These are phyloP conservation scores for Lithophane socia DNA, from an alignment of 2,888 invertebrate species.

Conservation along the genomic window DNA sequence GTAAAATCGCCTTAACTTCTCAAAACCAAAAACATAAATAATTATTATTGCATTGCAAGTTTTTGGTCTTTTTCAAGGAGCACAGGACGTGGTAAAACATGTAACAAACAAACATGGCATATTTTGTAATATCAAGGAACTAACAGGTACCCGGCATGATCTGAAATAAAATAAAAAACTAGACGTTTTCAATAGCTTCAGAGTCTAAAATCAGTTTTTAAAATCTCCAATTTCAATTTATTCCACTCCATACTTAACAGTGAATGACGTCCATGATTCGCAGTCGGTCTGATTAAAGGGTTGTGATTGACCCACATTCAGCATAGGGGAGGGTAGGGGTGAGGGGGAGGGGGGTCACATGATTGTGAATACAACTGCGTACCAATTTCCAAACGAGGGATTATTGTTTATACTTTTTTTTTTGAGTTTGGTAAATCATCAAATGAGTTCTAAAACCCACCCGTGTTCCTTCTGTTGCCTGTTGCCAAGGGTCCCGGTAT, in stretches of 20 bases:
- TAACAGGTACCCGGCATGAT: not conserved
- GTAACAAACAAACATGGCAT: not conserved
- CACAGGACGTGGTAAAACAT: not conserved
- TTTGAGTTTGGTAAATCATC: too few relatives aligned
- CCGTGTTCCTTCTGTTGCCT: too few relatives aligned
- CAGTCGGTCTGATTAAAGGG: slow-evolving; percentile 51
- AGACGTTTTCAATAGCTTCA: not conserved
- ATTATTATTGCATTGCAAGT: not conserved
- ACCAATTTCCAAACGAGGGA: slow-evolving; percentile 32
- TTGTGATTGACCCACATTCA: slow-evolving; percentile 61
- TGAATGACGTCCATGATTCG: slow-evolving; percentile 33
- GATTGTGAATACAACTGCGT: slow-evolving; percentile 43
- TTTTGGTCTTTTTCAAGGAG: not conserved
- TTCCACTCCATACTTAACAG: slow-evolving; percentile 16
- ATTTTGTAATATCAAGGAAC: not conserved
- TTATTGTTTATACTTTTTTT: slow-evolving; percentile 13
- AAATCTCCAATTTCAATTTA: slow-evolving; percentile 19
- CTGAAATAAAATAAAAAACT: not conserved
- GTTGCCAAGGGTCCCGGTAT: too few relatives aligned
- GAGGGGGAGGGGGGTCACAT: not conserved
- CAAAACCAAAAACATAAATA: not conserved
- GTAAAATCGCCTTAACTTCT: not conserved
- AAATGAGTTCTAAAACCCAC: too few relatives aligned
- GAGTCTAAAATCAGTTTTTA: slow-evolving; percentile 1
- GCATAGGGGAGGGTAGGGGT: not conserved